Base-by-base conservation (phyloP, 92 coral and sea anemone genomes). In the Paramuricea clavata region DNA sequence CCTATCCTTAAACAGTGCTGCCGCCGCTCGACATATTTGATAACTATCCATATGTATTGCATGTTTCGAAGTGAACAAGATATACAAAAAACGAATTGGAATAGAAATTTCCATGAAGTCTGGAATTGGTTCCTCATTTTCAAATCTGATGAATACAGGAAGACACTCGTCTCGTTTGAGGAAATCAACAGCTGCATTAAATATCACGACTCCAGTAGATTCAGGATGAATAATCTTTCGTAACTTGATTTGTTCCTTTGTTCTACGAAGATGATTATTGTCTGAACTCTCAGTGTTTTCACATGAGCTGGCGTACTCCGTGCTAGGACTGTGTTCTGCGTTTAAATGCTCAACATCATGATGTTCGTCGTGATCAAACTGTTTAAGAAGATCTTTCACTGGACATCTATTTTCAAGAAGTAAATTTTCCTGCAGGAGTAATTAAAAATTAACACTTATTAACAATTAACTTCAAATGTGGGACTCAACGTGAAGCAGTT, bases 171-270 rank as follows among this genome's bases (percentile, higher is more conserved):
- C 84, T 36, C 74, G 44, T 59, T 61, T 79, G 8, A 79, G 34
- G 57, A 79, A 79, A 49, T 79, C 84, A 22, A 79, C 84, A 12
- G 72, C 27, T 23, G 84, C 84, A 61, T 79, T 69, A 41, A 79
- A 69, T 59, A 79, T 60, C 47, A 59, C 8, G 52, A 79, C 54
- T 10, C 84, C 84, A 54, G 34, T 59, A 28, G 84, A 30, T 49
- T 79, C 54, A 3, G 50, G 50, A n/a, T 61, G 84, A 42, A 79
- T n/a, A 9, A 79, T 79, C 26, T 61, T 79, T 25, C 32, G 57
- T 32, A 79, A 49, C 31, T 79, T 79, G 8, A 43, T 43, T 41
- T 79, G 84, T 6, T 79, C 84, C 12, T 56, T 79, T 23, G 84
- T 79, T 73, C 79, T 19, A 42, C 79, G 56, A 26, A 42, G 25